Conservation (phyloP, 1,140 invertebrate genomes). For the Sesamia nonagrioides region DNA sequence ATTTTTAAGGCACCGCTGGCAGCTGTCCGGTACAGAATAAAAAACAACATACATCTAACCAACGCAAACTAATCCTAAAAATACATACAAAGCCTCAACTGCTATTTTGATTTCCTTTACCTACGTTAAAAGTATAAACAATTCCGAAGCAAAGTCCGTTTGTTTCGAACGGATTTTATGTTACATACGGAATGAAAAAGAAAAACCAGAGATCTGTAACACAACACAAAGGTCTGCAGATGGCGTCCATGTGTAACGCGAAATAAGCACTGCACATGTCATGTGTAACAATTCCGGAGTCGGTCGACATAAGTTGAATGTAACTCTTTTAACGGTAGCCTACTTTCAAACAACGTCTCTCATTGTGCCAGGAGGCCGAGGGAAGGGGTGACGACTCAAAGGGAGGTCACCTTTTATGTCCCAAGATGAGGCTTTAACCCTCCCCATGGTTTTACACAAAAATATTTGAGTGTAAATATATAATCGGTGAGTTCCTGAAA, state of each 20-base stretch:
- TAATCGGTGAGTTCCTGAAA: slow-evolving; percentile 2
- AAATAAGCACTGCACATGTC: slow-evolving; percentile 16
- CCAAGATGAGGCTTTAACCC: slow-evolving; percentile 21
- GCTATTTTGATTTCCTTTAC: slow-evolving; percentile 24
- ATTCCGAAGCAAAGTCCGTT: neutral
- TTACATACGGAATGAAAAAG: neutral
- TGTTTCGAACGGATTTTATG: neutral
- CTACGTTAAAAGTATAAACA: slow-evolving; percentile 2
- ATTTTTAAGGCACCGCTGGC: no score
- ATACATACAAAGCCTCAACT: neutral
- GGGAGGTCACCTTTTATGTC: slow-evolving; percentile 56
- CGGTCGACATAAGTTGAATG: slow-evolving; percentile 40
- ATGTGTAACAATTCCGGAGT: slow-evolving; percentile 43
- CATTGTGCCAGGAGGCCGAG: slow-evolving; percentile 37
- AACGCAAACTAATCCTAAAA: neutral
- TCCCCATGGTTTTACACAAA: neutral
- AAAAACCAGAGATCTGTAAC: slow-evolving; percentile 2
- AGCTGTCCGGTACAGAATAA: neutral
- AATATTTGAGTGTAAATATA: neutral
- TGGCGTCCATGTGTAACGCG: neutral
- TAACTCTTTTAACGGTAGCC: slow-evolving; percentile 57
- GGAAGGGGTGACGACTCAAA: slow-evolving; percentile 28
- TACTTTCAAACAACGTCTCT: slow-evolving; percentile 53
- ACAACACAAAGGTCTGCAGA: neutral
- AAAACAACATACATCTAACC: neutral